Percentiles rank a stretch among this genome's conserved stretches.
phyloP scores from a whole-genome alignment of 2,797 vertebrate genomes.

The Galagoides demidoff region DNA sequence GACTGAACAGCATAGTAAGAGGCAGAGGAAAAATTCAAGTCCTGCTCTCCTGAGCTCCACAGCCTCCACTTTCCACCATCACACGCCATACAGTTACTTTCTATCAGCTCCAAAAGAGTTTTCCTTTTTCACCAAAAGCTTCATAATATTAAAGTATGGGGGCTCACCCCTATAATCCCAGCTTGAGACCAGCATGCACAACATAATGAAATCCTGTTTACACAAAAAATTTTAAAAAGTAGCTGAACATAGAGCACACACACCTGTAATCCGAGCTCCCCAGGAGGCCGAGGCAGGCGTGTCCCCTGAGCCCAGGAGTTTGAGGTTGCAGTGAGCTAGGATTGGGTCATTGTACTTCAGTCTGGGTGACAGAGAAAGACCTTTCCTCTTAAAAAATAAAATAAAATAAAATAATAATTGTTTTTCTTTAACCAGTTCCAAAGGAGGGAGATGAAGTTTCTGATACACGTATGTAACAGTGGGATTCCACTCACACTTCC shows the following conservation, averaged over 20 bases:
- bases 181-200: background rate
- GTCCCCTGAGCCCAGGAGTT: background rate
- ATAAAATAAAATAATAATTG: background rate
- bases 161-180: background rate
- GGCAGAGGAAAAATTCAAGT: background rate
- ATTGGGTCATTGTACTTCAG: background rate
- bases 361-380: background rate
- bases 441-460: background rate
- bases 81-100: background rate
- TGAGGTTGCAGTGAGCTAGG: background rate
- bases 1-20: background rate
- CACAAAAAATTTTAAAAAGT: background rate
- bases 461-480: background rate
- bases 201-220: background rate
- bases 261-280: background rate
- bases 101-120: background rate
- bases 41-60: background rate
- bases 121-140: background rate
- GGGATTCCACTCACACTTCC: background rate
- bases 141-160: background rate
- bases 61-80: background rate
- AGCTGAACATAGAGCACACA: background rate
- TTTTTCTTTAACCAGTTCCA: constrained; percentile 13
- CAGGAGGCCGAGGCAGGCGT: background rate
- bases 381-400: background rate